A percentile compares a stretch with the other conserved stretches of the same genome.
Conservation (phyloP, 2,888 invertebrate species). For the Drosophila pseudotalamancana region DNA sequence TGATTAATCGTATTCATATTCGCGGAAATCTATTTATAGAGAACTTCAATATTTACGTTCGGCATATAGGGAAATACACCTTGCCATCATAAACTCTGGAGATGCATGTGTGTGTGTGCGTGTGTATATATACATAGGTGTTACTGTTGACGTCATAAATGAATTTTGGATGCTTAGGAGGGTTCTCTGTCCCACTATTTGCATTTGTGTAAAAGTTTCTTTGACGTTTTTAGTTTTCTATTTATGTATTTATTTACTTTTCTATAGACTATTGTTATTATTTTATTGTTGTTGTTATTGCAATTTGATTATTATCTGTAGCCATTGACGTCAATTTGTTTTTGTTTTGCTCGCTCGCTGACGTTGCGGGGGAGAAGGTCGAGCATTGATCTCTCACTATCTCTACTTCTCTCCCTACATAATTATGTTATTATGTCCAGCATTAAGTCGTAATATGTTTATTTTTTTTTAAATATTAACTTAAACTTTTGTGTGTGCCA, state of each 20-base stretch:
- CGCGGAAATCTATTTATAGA: constrained; percentile 9
- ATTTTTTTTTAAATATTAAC: constrained; percentile 57
- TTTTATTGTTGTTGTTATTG: constrained; percentile 46
- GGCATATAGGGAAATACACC: constrained; percentile 39
- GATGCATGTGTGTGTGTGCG: background rate
- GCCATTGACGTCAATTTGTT: constrained; percentile 71
- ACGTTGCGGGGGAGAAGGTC: constrained; percentile 28
- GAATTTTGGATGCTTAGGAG: background rate
- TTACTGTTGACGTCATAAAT: constrained; percentile 43
- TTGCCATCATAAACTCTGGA: constrained; percentile 30
- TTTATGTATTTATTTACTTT: constrained; percentile 36
- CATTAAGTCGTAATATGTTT: constrained; percentile 41
- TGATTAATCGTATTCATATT: constrained; percentile 19
- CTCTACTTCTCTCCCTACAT: constrained; percentile 1
- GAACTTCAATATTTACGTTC: constrained; percentile 20
- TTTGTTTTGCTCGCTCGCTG: constrained; percentile 40
- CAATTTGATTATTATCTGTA: constrained; percentile 66
- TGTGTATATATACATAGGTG: constrained; percentile 24
- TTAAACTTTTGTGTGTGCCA: constrained; percentile 24
- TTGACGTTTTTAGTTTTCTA: constrained; percentile 59
- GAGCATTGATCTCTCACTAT: constrained; percentile 32
- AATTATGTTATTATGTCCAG: constrained; percentile 30
- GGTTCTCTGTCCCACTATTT: constrained; percentile 32
- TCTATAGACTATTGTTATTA: background rate
- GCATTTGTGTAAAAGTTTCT: constrained; percentile 59